phyloP scores from a whole-genome alignment of 2,797 vertebrate genomes.

The Gobio occitaniae region DNA sequence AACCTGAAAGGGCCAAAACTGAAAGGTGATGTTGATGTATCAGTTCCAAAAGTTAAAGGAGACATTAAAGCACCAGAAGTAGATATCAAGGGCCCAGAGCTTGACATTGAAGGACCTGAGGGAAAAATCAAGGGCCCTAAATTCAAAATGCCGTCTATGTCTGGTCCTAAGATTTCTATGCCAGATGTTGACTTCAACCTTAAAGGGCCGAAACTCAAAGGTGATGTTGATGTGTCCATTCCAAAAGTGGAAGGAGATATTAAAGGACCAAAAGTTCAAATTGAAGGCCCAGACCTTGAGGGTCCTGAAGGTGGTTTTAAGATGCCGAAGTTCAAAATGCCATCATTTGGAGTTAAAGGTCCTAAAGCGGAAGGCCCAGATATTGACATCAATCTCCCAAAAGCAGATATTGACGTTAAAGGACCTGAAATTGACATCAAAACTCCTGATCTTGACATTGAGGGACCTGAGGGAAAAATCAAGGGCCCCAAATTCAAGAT shows the following conservation, averaged over 20 bases:
- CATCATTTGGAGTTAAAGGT: too few species aligned
- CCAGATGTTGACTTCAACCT: constrained; percentile 23
- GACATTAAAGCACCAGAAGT: too few species aligned
- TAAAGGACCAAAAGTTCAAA: too few species aligned
- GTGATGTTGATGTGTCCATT: neutral
- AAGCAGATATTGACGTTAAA: too few species aligned
- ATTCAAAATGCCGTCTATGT: neutral
- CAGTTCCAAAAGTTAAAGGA: too few species aligned
- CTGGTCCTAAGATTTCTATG: constrained; percentile 9
- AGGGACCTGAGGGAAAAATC: neutral
- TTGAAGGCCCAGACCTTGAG: too few species aligned
- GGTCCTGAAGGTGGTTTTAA: constrained; percentile 38
- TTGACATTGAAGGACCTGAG: neutral
- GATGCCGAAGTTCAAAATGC: neutral
- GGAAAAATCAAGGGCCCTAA: neutral
- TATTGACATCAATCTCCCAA: too few species aligned
- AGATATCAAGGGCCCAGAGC: too few species aligned
- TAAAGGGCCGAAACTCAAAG: constrained; percentile 27
- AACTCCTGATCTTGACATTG: neutral
- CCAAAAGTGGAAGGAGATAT: neutral
- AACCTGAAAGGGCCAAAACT: neutral
- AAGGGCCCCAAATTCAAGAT: neutral
- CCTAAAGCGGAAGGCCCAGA: too few species aligned
- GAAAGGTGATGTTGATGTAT: neutral
- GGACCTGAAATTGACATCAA: too few species aligned